A percentile compares a stretch with the other conserved stretches of the same genome.
Evolutionary conservation across 2,888 invertebrate genomes (phyloP).

Genomic region (Bellardia pandia): DNA sequence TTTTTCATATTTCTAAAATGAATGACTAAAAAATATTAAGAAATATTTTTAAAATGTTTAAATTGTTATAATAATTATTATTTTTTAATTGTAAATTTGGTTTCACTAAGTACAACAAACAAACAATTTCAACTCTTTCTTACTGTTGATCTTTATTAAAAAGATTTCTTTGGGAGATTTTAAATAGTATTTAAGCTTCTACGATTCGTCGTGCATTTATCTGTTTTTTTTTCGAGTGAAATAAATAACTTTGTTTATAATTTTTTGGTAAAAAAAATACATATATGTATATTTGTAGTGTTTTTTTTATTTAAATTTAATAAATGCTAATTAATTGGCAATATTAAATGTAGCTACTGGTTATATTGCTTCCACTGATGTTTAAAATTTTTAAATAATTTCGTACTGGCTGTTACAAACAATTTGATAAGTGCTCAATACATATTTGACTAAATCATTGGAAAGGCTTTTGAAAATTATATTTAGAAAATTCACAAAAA

Average conservation of each 20-base stretch:
- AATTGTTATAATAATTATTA: conserved; percentile 35
- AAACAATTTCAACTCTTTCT: conserved; percentile 12
- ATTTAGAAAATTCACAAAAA: too few species aligned
- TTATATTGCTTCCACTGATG: not conserved
- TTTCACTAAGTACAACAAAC: conserved; percentile 38
- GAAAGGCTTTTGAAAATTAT: too few species aligned
- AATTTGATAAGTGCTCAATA: too few species aligned
- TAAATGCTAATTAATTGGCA: not conserved
- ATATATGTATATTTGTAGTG: not conserved
- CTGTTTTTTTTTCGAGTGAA: conserved; percentile 40
- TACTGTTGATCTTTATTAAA: conserved; percentile 27
- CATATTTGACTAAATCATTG: too few species aligned
- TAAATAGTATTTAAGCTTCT: conserved; percentile 59
- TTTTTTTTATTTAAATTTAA: conserved; percentile 33
- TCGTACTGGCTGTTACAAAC: too few species aligned
- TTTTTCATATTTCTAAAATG: conserved; percentile 47
- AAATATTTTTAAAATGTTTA: conserved; percentile 39
- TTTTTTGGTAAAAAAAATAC: conserved; percentile 39
- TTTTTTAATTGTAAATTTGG: conserved; percentile 40
- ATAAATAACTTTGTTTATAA: conserved; percentile 53
- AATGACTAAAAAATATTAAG: conserved; percentile 53
- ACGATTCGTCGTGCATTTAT: conserved; percentile 57
- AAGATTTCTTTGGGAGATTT: conserved; percentile 37
- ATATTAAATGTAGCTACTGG: not conserved
- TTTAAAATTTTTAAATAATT: too few species aligned